Conservation (phyloP, 2,113 vertebrate genomes). For the Phalacrocorax aristotelis region DNA sequence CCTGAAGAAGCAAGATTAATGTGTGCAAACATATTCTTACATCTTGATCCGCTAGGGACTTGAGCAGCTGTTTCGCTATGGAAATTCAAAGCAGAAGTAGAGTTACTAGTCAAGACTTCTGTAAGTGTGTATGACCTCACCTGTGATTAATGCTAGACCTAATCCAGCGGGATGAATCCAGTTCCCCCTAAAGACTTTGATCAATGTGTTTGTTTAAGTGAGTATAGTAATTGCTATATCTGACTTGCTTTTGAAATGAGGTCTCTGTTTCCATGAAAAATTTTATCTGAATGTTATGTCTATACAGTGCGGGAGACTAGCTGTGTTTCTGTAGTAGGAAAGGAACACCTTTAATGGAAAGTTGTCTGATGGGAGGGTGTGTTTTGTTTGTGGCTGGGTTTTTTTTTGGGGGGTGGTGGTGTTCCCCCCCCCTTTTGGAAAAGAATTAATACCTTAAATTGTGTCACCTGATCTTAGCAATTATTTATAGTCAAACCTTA, state of each 20-base stretch:
- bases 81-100: neutral
- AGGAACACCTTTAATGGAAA: neutral
- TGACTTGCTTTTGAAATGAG: neutral
- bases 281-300: neutral
- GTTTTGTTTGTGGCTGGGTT: neutral
- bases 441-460: neutral
- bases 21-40: neutral
- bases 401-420: neutral
- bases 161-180: neutral
- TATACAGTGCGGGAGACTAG: too few relatives aligned
- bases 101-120: neutral
- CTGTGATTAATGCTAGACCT: neutral
- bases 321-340: neutral
- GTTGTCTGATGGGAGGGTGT: neutral
- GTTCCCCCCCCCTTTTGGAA: neutral
- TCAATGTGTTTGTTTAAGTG: neutral
- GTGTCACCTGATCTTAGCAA: neutral
- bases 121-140: rapidly evolving
- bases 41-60: neutral
- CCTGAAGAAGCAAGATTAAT: neutral
- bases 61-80: neutral
- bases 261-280: neutral
- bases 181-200: neutral
- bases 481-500: neutral
- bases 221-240: neutral